Percentiles rank a stretch among this genome's conserved stretches.
Conservation (phyloP, 2,797 vertebrate genomes). For the Pipistrellus pipistrellus region DNA sequence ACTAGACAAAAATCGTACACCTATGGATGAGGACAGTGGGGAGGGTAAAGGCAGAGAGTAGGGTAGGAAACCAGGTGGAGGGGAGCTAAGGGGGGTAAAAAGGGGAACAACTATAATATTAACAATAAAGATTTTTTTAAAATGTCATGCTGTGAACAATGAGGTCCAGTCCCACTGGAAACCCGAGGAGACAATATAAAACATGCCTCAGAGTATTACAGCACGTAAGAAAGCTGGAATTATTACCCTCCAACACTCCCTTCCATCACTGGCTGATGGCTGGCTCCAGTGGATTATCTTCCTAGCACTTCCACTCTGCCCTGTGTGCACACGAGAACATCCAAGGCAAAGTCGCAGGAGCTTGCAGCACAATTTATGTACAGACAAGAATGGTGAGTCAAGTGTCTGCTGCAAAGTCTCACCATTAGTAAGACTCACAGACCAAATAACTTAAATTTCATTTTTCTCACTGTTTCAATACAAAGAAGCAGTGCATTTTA, state of each 20-base stretch:
- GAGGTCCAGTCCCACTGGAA: background rate
- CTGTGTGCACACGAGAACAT: background rate
- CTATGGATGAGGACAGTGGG: too few species aligned
- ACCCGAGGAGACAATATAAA: background rate
- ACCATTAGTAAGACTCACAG: background rate
- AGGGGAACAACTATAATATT: too few species aligned
- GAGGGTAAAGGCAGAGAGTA: too few species aligned
- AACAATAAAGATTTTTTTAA: too few species aligned
- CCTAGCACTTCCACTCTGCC: background rate
- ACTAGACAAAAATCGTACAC: too few species aligned
- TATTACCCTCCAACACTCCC: background rate
- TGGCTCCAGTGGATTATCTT: background rate
- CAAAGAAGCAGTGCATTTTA: slow-evolving; percentile 4
- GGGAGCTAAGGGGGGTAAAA: too few species aligned
- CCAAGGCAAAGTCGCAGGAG: background rate
- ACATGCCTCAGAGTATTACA: background rate
- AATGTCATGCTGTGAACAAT: slow-evolving; percentile 9
- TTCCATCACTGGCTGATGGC: background rate
- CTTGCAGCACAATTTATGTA: background rate
- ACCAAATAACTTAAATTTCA: slow-evolving; percentile 24
- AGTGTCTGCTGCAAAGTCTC: background rate
- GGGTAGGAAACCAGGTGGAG: too few species aligned
- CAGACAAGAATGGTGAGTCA: background rate
- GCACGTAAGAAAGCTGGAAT: background rate
- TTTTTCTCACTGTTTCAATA: slow-evolving; percentile 43